These are phyloP conservation scores for Papio anubis DNA, from an alignment of 2,113 vertebrate species.

Conservation along the genomic window DNA sequence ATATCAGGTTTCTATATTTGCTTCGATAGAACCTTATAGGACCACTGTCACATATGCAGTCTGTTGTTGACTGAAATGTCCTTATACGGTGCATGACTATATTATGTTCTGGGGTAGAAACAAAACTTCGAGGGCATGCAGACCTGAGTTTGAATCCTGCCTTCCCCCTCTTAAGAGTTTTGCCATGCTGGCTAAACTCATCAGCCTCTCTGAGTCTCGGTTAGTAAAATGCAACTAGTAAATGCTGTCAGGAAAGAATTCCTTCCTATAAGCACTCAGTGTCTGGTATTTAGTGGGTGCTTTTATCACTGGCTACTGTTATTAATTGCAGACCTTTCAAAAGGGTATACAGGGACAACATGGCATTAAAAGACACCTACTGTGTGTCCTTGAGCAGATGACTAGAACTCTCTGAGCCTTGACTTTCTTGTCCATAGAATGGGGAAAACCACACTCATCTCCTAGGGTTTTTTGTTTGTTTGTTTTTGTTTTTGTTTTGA, in stretches of 20 bases:
- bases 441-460: background rate
- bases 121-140: background rate
- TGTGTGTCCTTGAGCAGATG: background rate
- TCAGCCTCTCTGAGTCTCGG: background rate
- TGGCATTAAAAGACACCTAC: background rate
- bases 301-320: background rate
- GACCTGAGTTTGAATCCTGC: background rate
- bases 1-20: background rate
- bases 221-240: background rate
- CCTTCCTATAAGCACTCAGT: background rate
- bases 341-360: background rate
- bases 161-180: accelerated
- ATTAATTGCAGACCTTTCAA: background rate
- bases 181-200: background rate
- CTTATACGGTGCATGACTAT: too few relatives aligned
- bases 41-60: background rate
- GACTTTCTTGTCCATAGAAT: background rate
- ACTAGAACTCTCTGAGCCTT: background rate
- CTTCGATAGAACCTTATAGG: background rate
- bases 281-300: background rate
- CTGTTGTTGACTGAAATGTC: background rate
- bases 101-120: background rate
- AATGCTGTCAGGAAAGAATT: accelerated
- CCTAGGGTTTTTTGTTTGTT: background rate
- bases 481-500: too few relatives aligned